Conservation (phyloP, 2,113 vertebrate genomes). For the Dasyurus viverrinus region DNA sequence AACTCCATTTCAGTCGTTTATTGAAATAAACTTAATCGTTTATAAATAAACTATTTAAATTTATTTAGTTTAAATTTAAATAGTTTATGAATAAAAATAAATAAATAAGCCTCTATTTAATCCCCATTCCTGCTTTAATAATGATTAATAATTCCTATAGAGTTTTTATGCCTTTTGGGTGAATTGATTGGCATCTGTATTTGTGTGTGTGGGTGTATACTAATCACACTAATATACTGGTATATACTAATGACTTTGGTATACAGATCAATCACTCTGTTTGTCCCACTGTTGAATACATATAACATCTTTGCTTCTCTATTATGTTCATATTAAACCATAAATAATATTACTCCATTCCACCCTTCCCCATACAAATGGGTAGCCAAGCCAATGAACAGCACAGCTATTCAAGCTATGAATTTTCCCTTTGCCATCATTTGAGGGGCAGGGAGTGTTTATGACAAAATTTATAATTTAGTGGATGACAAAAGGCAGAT, state of each 20-base stretch:
- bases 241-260: background rate
- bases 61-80: too few relatives aligned
- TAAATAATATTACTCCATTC: background rate
- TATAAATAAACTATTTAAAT: too few relatives aligned
- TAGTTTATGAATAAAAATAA: too few relatives aligned
- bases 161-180: conserved; percentile 9
- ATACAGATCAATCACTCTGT: background rate
- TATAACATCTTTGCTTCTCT: background rate
- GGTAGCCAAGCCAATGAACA: background rate
- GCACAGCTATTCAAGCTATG: background rate
- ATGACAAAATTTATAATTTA: background rate
- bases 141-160: conserved; percentile 29
- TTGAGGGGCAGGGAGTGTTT: background rate
- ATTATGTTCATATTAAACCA: background rate
- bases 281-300: background rate
- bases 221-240: too few relatives aligned
- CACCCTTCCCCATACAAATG: background rate
- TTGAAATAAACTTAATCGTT: conserved; percentile 21
- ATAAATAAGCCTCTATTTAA: background rate
- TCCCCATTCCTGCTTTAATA: background rate
- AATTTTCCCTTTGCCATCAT: background rate
- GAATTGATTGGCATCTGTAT: background rate
- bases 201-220: background rate
- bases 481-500: background rate
- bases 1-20: conserved; percentile 29